Evolutionary conservation across 2,113 vertebrate genomes (phyloP).

Genomic region (Tamias sibiricus): DNA sequence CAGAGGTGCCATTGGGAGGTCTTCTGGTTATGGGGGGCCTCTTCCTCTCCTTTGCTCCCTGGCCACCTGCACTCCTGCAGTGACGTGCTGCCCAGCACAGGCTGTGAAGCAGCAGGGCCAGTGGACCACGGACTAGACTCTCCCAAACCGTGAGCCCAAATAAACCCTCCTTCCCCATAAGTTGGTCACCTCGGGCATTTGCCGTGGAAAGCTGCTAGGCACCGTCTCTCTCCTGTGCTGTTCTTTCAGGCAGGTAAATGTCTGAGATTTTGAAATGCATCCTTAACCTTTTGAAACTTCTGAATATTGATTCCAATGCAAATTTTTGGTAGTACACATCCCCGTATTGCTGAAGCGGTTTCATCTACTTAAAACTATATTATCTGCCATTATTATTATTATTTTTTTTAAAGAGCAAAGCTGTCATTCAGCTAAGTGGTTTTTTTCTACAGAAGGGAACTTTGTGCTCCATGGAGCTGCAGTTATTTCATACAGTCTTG

Average conservation of each 20-base stretch:
- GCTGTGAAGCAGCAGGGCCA: background rate
- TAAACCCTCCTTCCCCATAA: too few species aligned
- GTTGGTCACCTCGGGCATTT: background rate
- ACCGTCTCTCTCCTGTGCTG: accelerated
- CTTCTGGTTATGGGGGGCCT: too few species aligned
- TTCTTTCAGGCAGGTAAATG: background rate
- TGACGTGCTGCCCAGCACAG: background rate
- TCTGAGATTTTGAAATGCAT: background rate
- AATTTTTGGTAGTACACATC: background rate
- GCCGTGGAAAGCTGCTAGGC: background rate
- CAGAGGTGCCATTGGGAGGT: background rate
- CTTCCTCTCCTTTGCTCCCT: background rate
- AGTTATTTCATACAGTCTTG: background rate
- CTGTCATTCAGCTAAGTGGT: background rate
- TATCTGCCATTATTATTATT: background rate
- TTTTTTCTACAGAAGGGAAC: background rate
- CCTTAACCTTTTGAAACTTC: background rate
- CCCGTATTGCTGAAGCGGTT: background rate
- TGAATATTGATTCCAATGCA: background rate
- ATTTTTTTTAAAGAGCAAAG: background rate
- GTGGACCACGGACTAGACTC: background rate
- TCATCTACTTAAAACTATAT: background rate
- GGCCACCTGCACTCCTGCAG: background rate
- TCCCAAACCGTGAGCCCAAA: background rate
- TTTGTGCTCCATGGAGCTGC: background rate